Base-by-base conservation (phyloP, 2,797 vertebrate genomes). In the Spinibarbus caldwelli region DNA sequence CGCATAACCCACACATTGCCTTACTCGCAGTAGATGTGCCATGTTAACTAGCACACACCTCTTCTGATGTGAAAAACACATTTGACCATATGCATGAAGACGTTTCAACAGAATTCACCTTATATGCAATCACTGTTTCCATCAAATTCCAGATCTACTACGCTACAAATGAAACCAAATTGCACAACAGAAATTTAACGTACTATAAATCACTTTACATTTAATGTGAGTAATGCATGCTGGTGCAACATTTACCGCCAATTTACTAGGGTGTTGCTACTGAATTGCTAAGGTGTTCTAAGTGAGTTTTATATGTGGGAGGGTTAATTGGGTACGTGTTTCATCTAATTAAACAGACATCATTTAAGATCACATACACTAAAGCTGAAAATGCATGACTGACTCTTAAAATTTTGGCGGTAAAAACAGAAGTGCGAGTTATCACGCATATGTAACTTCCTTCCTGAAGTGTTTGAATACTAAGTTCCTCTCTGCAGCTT, bases 1-100 rank as follows among this genome's bases (percentile, higher is more conserved):
- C 62, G 62, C 29, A 72, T 70, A 14, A 83, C 67, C 31, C 78
- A 80, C 54, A 80, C 59, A 17, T 57, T 19, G 3, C 7, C 47
- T 79, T 85, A 81, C 84, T 82, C 49, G 14, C 43, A 78, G 85
- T 52, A 59, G 47, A 76, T 70, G 52, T 76, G 57, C 84, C 84
- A 88, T 72, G 68, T 78, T 75, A 87, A 88, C 81, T 3, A 45
- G 70, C 52, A 78, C 71, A 85, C 38, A 54, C 45, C 81, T 78
- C 68, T 29, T 41, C 52, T 17, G 21, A 21, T 41, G 15, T 67
- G 14, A 41, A 75, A 45, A 12, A 34, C 9, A 26, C 23, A 26
- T 78, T 52, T 75, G 41, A 82, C 14, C 26, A 26, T 26, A 71
- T 19, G 31, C 6, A 57, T 62, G 57, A 77, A 76, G 4, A 45